These are phyloP conservation scores for Channa striata DNA, from an alignment of 2,797 vertebrate genomes.

Conservation along the genomic window DNA sequence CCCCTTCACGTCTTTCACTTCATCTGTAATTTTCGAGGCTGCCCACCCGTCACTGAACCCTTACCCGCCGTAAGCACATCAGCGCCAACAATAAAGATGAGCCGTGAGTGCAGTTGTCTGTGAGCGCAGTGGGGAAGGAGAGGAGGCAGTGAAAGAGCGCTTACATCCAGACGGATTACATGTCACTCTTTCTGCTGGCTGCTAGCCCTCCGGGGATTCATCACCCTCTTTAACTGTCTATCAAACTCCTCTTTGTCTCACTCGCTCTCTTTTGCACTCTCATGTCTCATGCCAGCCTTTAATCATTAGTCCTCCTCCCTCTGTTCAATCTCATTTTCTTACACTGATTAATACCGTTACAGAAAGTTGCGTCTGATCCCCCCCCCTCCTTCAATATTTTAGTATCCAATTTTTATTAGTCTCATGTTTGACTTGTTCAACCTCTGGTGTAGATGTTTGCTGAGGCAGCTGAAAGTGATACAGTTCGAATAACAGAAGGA, in stretches of 20 bases:
- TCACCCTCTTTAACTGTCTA: slow-evolving; percentile 24
- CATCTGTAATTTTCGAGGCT: slow-evolving; percentile 8
- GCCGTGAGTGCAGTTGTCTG: slow-evolving; percentile 2
- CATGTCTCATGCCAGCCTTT: slow-evolving; percentile 6
- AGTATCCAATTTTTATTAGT: not conserved
- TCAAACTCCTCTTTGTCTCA: slow-evolving; percentile 46
- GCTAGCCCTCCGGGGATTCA: slow-evolving; percentile 26
- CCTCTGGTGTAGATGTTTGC: not conserved
- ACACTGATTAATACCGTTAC: slow-evolving; percentile 29
- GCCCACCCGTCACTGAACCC: slow-evolving; percentile 10
- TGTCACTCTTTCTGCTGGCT: slow-evolving; percentile 26
- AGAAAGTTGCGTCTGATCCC: not conserved
- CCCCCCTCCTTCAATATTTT: slow-evolving; percentile 34
- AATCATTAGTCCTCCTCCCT: slow-evolving; percentile 11
- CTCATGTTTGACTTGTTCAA: no score
- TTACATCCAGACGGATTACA: slow-evolving; percentile 26
- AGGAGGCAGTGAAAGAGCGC: slow-evolving; percentile 11
- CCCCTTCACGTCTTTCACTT: not conserved
- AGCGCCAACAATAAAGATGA: slow-evolving; percentile 14
- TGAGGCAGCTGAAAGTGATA: not conserved
- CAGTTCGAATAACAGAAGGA: not conserved
- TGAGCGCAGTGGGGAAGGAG: slow-evolving; percentile 1
- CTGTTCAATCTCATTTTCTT: slow-evolving; percentile 17
- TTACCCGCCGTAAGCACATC: slow-evolving; percentile 12
- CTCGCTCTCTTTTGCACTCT: not conserved